phyloP scores from a whole-genome alignment of 2,888 invertebrate species.

The Phaonia tiefii region DNA sequence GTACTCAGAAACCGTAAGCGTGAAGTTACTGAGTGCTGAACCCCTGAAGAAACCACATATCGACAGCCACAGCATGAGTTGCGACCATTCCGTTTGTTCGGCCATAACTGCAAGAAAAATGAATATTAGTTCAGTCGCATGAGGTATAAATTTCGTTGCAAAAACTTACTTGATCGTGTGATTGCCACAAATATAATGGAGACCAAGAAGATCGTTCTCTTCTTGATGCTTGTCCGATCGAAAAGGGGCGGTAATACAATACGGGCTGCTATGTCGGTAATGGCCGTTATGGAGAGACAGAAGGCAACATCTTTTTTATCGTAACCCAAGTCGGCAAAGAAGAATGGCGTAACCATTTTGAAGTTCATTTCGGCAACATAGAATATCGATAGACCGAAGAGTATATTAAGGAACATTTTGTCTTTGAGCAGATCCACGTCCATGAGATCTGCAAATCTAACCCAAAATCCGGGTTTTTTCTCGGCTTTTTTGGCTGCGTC shows the following conservation, averaged over 20 bases:
- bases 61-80: slow-evolving; percentile 86
- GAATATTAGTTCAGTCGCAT: neutral
- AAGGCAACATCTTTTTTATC: slow-evolving; percentile 86
- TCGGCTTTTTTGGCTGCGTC: slow-evolving; percentile 64
- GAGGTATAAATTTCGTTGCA: neutral
- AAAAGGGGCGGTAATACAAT: slow-evolving; percentile 88
- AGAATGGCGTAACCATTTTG: slow-evolving; percentile 87
- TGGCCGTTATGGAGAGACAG: slow-evolving; percentile 88
- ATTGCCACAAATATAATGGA: slow-evolving; percentile 87
- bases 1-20: slow-evolving; percentile 89
- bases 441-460: slow-evolving; percentile 84
- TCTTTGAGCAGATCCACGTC: slow-evolving; percentile 88
- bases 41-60: slow-evolving; percentile 90
- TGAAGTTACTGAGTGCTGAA: slow-evolving; percentile 89
- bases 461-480: slow-evolving; percentile 81
- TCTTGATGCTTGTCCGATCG: slow-evolving; percentile 85
- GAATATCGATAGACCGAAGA: slow-evolving; percentile 87
- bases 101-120: slow-evolving; percentile 84
- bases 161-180: slow-evolving; percentile 87
- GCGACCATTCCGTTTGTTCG: slow-evolving; percentile 86
- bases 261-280: slow-evolving; percentile 88
- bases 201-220: slow-evolving; percentile 87
- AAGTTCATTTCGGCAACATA: slow-evolving; percentile 89
- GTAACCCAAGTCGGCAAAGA: slow-evolving; percentile 84
- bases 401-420: slow-evolving; percentile 87